Percentiles rank a stretch among this genome's conserved stretches.
Evolutionary conservation across 1,140 invertebrate species (phyloP).

Genomic region (Propsilocerus akamusi): DNA sequence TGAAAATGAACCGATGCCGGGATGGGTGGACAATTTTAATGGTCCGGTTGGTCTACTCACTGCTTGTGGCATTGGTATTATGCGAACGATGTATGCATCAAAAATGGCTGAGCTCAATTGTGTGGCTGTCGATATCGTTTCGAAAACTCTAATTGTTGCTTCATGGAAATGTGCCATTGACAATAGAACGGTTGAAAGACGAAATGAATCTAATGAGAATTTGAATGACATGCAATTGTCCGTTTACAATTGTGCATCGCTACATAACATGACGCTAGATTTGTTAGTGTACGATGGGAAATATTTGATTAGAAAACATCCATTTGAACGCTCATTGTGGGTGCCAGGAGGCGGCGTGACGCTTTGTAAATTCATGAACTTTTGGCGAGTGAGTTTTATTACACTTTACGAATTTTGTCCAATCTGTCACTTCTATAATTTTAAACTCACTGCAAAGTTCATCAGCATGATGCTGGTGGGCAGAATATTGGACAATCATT

Average conservation of each 20-base stretch:
- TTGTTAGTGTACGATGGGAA: background rate
- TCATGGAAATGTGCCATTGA: slow-evolving; percentile 39
- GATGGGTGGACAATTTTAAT: slow-evolving; percentile 93
- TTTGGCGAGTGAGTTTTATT: background rate
- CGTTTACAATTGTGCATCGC: background rate
- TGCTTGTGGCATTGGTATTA: slow-evolving; percentile 48
- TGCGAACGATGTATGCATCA: slow-evolving; percentile 46
- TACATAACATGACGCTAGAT: background rate
- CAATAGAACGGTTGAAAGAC: background rate
- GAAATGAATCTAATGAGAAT: background rate
- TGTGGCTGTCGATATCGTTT: slow-evolving; percentile 54
- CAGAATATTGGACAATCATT: too few relatives aligned
- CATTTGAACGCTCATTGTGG: background rate
- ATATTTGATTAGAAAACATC: background rate
- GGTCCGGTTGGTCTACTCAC: slow-evolving; percentile 48
- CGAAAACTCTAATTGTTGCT: slow-evolving; percentile 53
- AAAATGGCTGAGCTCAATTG: slow-evolving; percentile 36
- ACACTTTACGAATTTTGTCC: too few relatives aligned
- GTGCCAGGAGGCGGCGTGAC: background rate
- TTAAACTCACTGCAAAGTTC: too few relatives aligned
- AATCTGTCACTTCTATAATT: too few relatives aligned
- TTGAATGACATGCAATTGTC: background rate
- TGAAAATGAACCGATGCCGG: slow-evolving; percentile 40
- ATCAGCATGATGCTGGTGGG: too few relatives aligned
- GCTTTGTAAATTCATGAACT: background rate